Percentiles rank a stretch among this genome's conserved stretches.
These are phyloP conservation scores for Aethina tumida DNA, from an alignment of 1,140 invertebrate species.

Conservation along the genomic window DNA sequence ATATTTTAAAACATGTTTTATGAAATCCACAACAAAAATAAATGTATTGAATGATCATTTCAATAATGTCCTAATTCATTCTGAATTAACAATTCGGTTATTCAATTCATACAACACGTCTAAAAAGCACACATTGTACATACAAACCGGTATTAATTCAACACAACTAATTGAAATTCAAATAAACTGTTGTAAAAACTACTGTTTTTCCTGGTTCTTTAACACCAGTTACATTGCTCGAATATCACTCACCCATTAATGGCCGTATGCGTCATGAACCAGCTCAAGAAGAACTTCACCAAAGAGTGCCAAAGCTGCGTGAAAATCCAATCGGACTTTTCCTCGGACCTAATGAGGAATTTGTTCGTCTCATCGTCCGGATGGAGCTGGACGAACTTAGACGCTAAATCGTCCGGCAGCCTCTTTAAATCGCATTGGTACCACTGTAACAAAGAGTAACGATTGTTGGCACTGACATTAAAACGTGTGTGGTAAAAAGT, in stretches of 20 bases:
- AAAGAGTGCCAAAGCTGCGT: conserved; percentile 67
- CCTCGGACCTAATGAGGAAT: conserved; percentile 59
- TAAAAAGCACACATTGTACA: no score
- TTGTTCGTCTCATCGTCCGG: conserved; percentile 59
- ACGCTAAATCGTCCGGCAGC: conserved; percentile 38
- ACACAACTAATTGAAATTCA: no score
- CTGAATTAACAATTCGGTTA: no score
- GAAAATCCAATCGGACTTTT: conserved; percentile 65
- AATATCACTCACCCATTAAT: conserved; percentile 65
- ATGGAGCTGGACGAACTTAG: conserved; percentile 51
- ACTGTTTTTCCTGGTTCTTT: no score
- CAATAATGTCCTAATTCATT: no score
- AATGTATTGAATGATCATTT: no score
- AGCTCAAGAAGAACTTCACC: conserved; percentile 54
- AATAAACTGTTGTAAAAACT: no score
- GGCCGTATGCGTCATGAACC: conserved; percentile 73
- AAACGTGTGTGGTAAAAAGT: conserved; percentile 1
- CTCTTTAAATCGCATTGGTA: conserved; percentile 45
- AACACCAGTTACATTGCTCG: no score
- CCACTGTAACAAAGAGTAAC: conserved; percentile 48
- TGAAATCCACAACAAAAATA: no score
- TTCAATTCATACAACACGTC: no score
- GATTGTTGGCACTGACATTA: neutral
- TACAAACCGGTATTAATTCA: no score
- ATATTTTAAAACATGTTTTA: no score